Evolutionary conservation across 2,888 invertebrate species (phyloP), one percentile per base, ranked within the genome.

Genomic region (Amphipyra berbera): DNA sequence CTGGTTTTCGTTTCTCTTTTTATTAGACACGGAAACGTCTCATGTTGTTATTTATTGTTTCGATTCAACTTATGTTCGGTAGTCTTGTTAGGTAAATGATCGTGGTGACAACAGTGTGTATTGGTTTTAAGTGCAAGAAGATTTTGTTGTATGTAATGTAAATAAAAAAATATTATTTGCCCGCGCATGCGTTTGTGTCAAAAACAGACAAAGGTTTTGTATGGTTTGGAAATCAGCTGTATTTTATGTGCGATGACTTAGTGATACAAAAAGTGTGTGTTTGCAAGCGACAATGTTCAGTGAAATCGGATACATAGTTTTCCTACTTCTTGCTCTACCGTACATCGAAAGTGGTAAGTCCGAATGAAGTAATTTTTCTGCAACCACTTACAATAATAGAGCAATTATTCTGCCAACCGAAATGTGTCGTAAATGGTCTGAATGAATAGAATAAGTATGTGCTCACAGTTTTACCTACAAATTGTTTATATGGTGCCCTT

Each of bases 271-370:
- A 91, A 93, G 89, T 90, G 93, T 90, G 90, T 90, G 90, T 88
- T 83, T 90, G 79, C 84, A 88, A 90, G 90, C 90, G 88, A 95
- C 95, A 95, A 96, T 96, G 96, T 95, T 95, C 87, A 95, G 95
- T 95, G 96, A 95, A 94, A 95, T 95, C 95, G 95, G 95, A 95
- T 96, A 96, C 93, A 95, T 96, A 91, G 94, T 96, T 87, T 96
- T 96, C 93, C 94, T 96, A 91, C 95, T 96, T 88, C 95, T 96
- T 87, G 95, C 96, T 88, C 95, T 96, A 87, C 96, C 96, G 82
- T 96, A 96, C 91, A 96, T 96, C 88, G 96, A 96, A 93, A 96
- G 96, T 93, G 96, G 96, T 96, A 87, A 96, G 96, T 95, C 49
- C 37, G 27, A 61, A 68, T 55, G 46, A 62, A 61, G 49, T 59